A percentile compares a stretch with the other conserved stretches of the same genome.
phyloP scores from a whole-genome alignment of 2,113 vertebrate species.

The Cololabis saira region DNA sequence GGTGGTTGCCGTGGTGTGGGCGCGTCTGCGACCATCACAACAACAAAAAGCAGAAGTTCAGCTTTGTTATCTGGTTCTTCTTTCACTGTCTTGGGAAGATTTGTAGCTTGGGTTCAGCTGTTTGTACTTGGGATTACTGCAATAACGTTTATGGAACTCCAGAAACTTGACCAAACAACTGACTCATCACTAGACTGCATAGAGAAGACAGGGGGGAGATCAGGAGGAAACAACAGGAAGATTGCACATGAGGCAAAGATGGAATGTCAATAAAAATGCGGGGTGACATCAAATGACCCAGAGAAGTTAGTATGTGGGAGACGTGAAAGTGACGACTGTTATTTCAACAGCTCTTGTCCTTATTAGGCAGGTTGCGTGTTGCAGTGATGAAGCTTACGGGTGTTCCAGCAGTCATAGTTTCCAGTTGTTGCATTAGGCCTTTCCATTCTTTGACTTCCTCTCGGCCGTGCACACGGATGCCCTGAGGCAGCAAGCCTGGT shows the following conservation, averaged over 20 bases:
- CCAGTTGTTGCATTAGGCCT: constrained; percentile 1
- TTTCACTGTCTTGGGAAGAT: background rate
- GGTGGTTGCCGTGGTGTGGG: too few relatives aligned
- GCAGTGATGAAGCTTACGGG: background rate
- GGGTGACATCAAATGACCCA: background rate
- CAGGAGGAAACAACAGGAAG: constrained; percentile 38
- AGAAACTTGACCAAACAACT: background rate
- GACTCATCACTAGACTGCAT: constrained; percentile 10
- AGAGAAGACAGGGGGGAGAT: constrained; percentile 1
- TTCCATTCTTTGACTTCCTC: constrained; percentile 20
- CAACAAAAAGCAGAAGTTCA: background rate
- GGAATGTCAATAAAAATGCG: constrained; percentile 4
- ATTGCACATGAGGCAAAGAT: background rate
- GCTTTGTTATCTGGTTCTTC: background rate
- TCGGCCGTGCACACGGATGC: constrained; percentile 22
- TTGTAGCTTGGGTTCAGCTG: background rate
- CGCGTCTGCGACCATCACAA: too few relatives aligned
- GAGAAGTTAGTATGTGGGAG: constrained; percentile 18
- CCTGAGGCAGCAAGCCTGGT: background rate
- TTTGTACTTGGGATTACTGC: constrained; percentile 26
- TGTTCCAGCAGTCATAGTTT: constrained; percentile 37
- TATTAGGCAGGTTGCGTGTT: constrained; percentile 16
- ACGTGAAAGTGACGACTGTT: constrained; percentile 23
- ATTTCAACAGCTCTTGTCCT: constrained; percentile 36
- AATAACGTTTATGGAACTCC: constrained; percentile 11